These are phyloP conservation scores for Bellardia bayeri DNA, from an alignment of 2,888 invertebrate genomes.

Conservation along the genomic window DNA sequence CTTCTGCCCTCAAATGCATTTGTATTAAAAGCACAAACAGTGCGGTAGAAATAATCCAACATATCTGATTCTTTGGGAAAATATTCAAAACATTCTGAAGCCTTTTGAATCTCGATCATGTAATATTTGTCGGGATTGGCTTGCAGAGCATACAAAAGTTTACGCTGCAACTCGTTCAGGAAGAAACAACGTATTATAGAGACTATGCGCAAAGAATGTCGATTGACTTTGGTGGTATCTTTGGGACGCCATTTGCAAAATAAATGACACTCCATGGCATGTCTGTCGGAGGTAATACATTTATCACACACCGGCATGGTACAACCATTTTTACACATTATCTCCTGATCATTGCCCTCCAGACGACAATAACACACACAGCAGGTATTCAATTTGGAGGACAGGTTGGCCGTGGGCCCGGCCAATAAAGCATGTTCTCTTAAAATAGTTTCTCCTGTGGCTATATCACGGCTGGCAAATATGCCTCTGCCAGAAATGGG, in stretches of 20 bases:
- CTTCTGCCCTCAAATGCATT: constrained; percentile 83
- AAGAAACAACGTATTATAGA: constrained; percentile 82
- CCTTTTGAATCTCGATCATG: constrained; percentile 78
- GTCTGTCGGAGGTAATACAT: constrained; percentile 87
- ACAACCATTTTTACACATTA: constrained; percentile 87
- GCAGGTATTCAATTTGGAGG: constrained; percentile 86
- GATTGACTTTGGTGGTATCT: constrained; percentile 79
- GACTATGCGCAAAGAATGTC: constrained; percentile 80
- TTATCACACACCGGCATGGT: constrained; percentile 88
- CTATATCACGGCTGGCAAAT: constrained; percentile 88
- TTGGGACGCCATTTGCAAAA: constrained; percentile 86
- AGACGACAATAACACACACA: constrained; percentile 87
- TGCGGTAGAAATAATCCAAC: constrained; percentile 81
- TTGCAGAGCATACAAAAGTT: constrained; percentile 82
- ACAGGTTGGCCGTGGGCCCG: constrained; percentile 87
- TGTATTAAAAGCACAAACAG: constrained; percentile 83
- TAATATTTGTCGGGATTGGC: constrained; percentile 82
- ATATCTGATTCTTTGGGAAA: constrained; percentile 81
- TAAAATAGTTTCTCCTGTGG: constrained; percentile 88
- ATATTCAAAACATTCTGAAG: constrained; percentile 80
- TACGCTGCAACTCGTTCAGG: constrained; percentile 78
- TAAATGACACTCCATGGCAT: constrained; percentile 88
- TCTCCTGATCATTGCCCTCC: constrained; percentile 78
- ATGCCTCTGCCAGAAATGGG: constrained; percentile 89
- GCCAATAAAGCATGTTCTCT: constrained; percentile 89